Conservation (phyloP, 2,113 vertebrate genomes). For the Rousettus leschenaultii region DNA sequence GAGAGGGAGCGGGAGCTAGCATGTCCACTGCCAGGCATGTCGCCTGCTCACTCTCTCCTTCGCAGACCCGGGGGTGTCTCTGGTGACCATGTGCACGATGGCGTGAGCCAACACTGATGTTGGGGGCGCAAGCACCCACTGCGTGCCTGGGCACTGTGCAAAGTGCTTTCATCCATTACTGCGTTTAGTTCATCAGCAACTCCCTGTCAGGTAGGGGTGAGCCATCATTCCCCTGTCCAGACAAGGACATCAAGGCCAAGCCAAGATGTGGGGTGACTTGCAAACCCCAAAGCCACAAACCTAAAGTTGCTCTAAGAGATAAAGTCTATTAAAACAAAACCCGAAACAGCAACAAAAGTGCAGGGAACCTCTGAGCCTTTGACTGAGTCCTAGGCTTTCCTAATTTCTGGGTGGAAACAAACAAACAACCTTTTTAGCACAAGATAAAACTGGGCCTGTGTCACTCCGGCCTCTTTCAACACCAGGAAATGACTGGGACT, state of each 20-base stretch:
- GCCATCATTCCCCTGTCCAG: neutral
- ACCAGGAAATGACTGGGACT: neutral
- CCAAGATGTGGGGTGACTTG: neutral
- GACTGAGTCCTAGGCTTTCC: neutral
- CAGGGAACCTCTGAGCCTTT: neutral
- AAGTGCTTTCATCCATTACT: neutral
- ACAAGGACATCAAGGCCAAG: neutral
- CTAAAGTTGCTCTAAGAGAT: neutral
- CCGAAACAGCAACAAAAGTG: neutral
- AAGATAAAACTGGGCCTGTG: neutral
- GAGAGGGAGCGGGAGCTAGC: neutral
- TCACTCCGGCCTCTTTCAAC: neutral
- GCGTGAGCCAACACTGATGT: rapidly evolving
- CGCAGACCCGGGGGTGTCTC: neutral
- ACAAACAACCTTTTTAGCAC: neutral
- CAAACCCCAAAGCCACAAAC: neutral
- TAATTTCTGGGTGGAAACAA: neutral
- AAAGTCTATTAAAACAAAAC: neutral
- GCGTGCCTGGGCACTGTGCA: rapidly evolving
- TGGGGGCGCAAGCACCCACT: rapidly evolving
- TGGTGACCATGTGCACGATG: too few relatives aligned
- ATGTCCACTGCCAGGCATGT: neutral
- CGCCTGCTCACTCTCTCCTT: neutral
- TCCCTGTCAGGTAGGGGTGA: neutral
- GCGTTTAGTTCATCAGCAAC: too few relatives aligned